These are phyloP conservation scores for Enteromius viviparus DNA, from an alignment of 2,797 vertebrate species.

Conservation along the genomic window DNA sequence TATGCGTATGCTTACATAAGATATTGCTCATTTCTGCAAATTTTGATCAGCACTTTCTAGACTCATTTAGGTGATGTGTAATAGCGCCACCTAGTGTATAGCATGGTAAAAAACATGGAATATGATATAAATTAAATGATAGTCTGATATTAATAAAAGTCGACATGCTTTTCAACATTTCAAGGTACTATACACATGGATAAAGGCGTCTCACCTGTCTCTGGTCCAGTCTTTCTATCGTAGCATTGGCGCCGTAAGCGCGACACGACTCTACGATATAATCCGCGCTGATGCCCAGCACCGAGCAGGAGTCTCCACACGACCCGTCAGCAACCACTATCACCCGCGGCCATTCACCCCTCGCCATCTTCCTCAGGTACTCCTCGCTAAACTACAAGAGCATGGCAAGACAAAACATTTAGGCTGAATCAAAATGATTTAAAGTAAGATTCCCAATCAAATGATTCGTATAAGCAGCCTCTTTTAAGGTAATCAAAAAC, in stretches of 20 bases:
- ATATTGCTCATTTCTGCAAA: too few relatives aligned
- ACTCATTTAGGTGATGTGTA: too few relatives aligned
- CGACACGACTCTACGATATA: conserved; percentile 80
- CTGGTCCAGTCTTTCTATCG: conserved; percentile 80
- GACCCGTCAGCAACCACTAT: conserved; percentile 77
- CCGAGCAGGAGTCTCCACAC: conserved; percentile 78
- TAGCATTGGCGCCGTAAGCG: conserved; percentile 77
- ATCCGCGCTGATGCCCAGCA: conserved; percentile 80
- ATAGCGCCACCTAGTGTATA: too few relatives aligned
- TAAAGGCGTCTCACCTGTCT: conserved; percentile 69
- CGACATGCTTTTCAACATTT: too few relatives aligned
- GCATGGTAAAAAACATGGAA: too few relatives aligned
- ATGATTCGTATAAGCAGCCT: neutral
- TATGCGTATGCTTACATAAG: too few relatives aligned
- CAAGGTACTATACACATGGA: too few relatives aligned
- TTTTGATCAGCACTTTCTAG: too few relatives aligned
- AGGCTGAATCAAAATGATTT: neutral
- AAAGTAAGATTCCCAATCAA: neutral
- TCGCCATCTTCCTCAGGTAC: conserved; percentile 74
- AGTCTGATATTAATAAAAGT: too few relatives aligned
- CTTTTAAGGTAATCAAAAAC: neutral
- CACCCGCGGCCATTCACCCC: conserved; percentile 72
- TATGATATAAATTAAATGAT: too few relatives aligned
- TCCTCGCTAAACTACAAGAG: conserved; percentile 73
- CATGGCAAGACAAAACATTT: neutral